phyloP scores from a whole-genome alignment of 2,888 invertebrate genomes.

The Hecatera dysodea region DNA sequence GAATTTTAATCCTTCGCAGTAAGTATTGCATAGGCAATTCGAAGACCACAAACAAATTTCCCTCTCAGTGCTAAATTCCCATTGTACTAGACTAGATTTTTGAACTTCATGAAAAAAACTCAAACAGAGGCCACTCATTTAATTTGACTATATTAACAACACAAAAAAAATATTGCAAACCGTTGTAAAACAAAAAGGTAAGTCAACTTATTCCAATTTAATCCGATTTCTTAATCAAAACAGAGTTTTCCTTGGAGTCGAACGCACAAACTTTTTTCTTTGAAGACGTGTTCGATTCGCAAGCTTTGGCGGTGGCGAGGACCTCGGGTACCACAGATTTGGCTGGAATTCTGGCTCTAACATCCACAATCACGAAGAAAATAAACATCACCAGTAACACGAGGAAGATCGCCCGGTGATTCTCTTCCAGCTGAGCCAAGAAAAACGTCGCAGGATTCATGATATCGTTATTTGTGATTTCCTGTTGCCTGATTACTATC shows the following conservation, averaged over 20 bases:
- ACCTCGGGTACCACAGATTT: slow-evolving; percentile 22
- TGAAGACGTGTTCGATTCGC: slow-evolving; percentile 21
- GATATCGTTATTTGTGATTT: slow-evolving; percentile 7
- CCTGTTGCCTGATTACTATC: slow-evolving; percentile 20
- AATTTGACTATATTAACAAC: no score
- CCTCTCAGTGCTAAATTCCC: no score
- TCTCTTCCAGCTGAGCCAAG: slow-evolving; percentile 51
- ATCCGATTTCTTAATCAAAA: slow-evolving; percentile 60
- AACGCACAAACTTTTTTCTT: slow-evolving; percentile 18
- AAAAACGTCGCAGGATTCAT: slow-evolving; percentile 62
- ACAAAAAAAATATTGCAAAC: neutral
- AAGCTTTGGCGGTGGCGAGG: slow-evolving; percentile 6
- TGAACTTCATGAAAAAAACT: neutral
- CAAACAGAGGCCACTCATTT: neutral
- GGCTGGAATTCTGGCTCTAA: slow-evolving; percentile 12
- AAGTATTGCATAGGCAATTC: no score
- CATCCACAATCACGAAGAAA: slow-evolving; percentile 53
- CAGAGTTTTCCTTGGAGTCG: slow-evolving; percentile 22
- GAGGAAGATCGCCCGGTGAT: slow-evolving; percentile 53
- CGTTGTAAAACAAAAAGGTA: neutral
- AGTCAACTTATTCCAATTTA: slow-evolving; percentile 37
- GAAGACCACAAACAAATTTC: no score
- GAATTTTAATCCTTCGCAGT: no score
- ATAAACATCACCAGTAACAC: slow-evolving; percentile 55
- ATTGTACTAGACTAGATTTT: no score